phyloP scores from a whole-genome alignment of 1,140 invertebrate species.

The Batillaria attramentaria region DNA sequence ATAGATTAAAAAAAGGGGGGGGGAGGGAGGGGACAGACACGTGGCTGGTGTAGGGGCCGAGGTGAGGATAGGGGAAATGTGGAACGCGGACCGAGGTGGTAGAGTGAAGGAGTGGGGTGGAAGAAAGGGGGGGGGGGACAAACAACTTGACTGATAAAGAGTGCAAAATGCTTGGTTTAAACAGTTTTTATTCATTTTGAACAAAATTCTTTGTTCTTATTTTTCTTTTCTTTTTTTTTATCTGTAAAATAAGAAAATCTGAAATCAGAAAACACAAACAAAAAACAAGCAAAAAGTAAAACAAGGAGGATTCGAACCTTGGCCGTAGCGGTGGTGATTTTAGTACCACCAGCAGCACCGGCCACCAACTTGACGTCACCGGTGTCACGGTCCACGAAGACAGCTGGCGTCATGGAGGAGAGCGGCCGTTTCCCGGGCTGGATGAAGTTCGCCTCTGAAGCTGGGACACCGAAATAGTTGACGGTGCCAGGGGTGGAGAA shows the following conservation, averaged over 20 bases:
- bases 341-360: slow-evolving; percentile 93
- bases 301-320: slow-evolving; percentile 75
- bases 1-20: neutral
- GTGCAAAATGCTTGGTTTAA: neutral
- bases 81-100: neutral
- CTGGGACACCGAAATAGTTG: slow-evolving; percentile 83
- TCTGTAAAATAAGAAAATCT: neutral
- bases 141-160: neutral
- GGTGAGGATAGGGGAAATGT: neutral
- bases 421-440: slow-evolving; percentile 86
- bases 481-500: slow-evolving; percentile 84
- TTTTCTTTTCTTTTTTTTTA: neutral
- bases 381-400: slow-evolving; percentile 82
- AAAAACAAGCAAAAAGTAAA: neutral
- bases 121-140: neutral
- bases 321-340: slow-evolving; percentile 87
- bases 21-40: neutral
- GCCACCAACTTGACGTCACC: slow-evolving; percentile 82
- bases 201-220: neutral
- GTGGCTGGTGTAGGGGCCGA: neutral
- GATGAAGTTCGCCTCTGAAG: slow-evolving; percentile 82
- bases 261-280: neutral
- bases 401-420: slow-evolving; percentile 92
- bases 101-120: neutral
- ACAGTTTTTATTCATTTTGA: neutral